phyloP scores from a whole-genome alignment of 2,888 invertebrate genomes.

The Nomada fucata region DNA sequence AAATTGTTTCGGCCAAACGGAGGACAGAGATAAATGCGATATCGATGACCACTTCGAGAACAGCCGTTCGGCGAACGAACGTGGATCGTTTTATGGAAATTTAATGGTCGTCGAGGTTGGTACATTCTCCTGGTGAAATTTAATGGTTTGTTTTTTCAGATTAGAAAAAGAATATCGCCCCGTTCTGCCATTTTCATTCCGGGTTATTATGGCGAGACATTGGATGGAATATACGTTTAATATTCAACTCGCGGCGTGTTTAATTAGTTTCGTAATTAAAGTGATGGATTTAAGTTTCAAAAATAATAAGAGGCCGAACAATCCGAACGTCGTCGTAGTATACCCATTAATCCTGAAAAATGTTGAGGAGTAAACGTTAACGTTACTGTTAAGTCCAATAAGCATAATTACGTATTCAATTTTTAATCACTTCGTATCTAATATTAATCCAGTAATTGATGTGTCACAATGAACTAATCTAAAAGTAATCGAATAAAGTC shows the following conservation, averaged over 20 bases:
- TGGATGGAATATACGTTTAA: too few species aligned
- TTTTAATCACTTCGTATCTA: slow-evolving; percentile 25
- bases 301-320: slow-evolving; percentile 76
- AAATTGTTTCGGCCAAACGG: slow-evolving; percentile 20
- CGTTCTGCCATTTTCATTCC: too few species aligned
- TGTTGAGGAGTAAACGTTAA: slow-evolving; percentile 37
- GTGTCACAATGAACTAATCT: too few species aligned
- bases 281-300: slow-evolving; percentile 8
- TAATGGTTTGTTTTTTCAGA: background rate
- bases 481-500: too few species aligned
- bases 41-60: slow-evolving; percentile 2
- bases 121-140: background rate
- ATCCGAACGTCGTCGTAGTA: slow-evolving; percentile 37
- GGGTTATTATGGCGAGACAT: too few species aligned
- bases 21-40: slow-evolving; percentile 1
- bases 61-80: background rate
- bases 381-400: slow-evolving; percentile 16
- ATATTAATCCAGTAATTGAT: slow-evolving; percentile 8
- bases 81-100: slow-evolving; percentile 16
- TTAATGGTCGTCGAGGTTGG: background rate
- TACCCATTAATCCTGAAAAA: slow-evolving; percentile 26
- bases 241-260: too few species aligned
- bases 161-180: background rate
- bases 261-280: too few species aligned
- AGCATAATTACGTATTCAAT: background rate